Evolutionary conservation across 2,888 invertebrate genomes (phyloP).

Genomic region (Mythimna pallens): DNA sequence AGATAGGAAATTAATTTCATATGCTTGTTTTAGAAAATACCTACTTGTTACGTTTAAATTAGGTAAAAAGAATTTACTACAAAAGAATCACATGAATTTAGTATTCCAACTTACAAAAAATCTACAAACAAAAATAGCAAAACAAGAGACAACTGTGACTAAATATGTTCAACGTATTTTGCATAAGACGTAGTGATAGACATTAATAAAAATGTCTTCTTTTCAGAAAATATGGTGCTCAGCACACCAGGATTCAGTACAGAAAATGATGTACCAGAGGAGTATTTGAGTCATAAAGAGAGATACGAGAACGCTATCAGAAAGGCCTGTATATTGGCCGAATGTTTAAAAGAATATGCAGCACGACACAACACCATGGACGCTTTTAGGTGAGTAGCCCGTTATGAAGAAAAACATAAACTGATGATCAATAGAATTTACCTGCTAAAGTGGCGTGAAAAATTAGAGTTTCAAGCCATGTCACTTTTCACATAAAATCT

Average conservation of each 20-base stretch:
- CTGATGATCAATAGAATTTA: no score
- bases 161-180: neutral
- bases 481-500: no score
- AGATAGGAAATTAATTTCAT: constrained; percentile 1
- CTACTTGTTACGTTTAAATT: no score
- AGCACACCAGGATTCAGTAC: constrained; percentile 69
- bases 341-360: constrained; percentile 76
- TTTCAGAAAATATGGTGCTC: constrained; percentile 76
- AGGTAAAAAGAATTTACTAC: no score
- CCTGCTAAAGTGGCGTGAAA: no score
- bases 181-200: neutral
- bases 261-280: constrained; percentile 92
- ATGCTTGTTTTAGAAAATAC: neutral
- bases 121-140: neutral
- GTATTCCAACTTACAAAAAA: neutral
- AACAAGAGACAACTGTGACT: neutral
- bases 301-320: constrained; percentile 94
- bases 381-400: constrained; percentile 69
- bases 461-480: no score
- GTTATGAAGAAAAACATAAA: neutral
- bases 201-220: neutral
- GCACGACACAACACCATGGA: constrained; percentile 64
- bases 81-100: neutral
- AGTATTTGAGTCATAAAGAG: constrained; percentile 95
- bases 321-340: constrained; percentile 92